Evolutionary conservation across 2,113 vertebrate genomes (phyloP), one percentile per base, ranked within the genome.

Genomic region (Saccopteryx leptura): DNA sequence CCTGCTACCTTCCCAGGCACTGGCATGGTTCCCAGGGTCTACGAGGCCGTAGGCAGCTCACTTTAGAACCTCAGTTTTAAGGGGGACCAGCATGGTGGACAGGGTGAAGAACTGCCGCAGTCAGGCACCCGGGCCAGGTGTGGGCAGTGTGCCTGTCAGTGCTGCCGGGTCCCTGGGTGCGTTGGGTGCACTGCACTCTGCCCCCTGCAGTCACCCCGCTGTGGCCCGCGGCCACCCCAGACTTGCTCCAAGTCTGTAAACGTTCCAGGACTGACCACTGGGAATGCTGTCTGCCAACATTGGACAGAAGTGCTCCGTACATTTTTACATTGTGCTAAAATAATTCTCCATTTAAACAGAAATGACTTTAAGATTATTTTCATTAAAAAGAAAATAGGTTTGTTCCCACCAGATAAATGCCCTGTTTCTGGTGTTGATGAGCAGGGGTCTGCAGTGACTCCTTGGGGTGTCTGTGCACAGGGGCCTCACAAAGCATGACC

Each of bases 1-100:
- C 24, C 4, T 0, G 9, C 50, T n/a, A 1, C n/a, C 5, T 0
- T 50, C 46, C 11, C 2, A 5, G 11, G 7, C 3, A 9, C 46
- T 4, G 28, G n/a, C 46, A 23, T 19, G 3, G 9, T 8, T 5
- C 46, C 31, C 71, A 33, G 17, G 9, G 39, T 31, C n/a, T 21
- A 2, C 13, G n/a, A 31, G 2, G 33, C 33, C 60, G 11, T 3
- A 7, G 39, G 33, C 60, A 5, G 14, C 24, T 13, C 50, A 10
- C 17, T 5, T 19, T 4, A 0, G 0, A 18, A 75, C 13, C 76
- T 26, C 9, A 0, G 3, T 2, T 31, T 15, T n/a, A 26, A 28
- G 5, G 5, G 50, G 13, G 18, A 1, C 50, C 7, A 1, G 11
- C 24, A 10, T 13, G 65, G 24, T 18, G 5, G 7, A 60, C 0